Conservation (phyloP, 2,797 vertebrate genomes). For the Steatocranus sp. region DNA sequence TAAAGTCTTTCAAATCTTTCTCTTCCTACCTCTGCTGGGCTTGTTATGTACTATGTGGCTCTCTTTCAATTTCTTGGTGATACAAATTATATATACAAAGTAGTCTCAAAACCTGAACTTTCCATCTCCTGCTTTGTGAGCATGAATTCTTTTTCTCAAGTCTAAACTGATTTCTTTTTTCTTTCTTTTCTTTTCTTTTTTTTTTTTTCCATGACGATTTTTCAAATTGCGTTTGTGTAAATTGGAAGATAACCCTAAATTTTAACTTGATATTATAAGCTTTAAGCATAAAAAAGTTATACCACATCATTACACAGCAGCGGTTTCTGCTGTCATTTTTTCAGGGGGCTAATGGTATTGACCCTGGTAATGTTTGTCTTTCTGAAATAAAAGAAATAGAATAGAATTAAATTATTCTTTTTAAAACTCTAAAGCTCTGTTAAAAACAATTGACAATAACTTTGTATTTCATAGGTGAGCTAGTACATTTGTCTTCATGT, state of each 20-base stretch:
- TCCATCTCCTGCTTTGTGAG: background rate
- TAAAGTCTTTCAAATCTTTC: background rate
- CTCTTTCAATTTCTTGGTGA: background rate
- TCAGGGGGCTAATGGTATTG: background rate
- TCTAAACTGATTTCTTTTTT: rapidly evolving
- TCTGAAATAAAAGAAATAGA: background rate
- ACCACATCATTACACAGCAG: background rate
- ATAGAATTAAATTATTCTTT: background rate
- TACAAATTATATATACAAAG: background rate
- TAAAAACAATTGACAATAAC: background rate
- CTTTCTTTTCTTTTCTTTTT: background rate
- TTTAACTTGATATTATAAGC: background rate
- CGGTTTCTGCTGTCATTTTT: background rate
- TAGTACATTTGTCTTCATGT: background rate
- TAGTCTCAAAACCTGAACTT: background rate
- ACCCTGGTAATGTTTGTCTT: background rate
- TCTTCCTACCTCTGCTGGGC: background rate
- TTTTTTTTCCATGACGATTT: background rate
- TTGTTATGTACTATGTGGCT: background rate
- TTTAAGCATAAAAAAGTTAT: background rate
- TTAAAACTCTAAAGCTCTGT: background rate
- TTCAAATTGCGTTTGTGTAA: background rate
- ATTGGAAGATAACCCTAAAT: rapidly evolving
- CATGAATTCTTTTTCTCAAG: background rate
- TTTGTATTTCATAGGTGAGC: background rate